phyloP scores from a whole-genome alignment of 2,113 vertebrate genomes.

The Fulica atra region DNA sequence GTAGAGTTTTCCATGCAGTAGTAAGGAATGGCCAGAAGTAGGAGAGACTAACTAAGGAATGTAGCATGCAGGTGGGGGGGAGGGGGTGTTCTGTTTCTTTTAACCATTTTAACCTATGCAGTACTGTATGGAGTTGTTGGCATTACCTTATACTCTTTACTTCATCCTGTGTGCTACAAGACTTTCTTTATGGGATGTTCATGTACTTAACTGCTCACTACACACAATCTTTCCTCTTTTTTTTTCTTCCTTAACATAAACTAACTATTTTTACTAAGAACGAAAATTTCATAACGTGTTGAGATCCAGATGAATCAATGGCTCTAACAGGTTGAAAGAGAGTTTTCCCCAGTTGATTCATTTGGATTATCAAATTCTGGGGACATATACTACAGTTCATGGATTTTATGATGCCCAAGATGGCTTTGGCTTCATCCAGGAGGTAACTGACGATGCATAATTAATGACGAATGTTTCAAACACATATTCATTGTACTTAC shows the following conservation, averaged over 20 bases:
- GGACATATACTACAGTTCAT: not conserved
- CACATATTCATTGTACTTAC: not conserved
- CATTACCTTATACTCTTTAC: not conserved
- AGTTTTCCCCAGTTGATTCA: slow-evolving; percentile 14
- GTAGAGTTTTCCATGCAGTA: not conserved
- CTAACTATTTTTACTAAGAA: slow-evolving; percentile 9
- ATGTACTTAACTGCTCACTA: not conserved
- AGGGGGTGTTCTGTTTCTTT: not conserved
- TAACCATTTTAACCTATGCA: not conserved
- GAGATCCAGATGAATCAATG: slow-evolving; percentile 24
- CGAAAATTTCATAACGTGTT: slow-evolving; percentile 5
- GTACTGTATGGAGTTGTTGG: not conserved
- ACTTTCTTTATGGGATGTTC: not conserved
- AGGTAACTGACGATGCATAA: slow-evolving; percentile 41
- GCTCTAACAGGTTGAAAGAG: slow-evolving; percentile 5
- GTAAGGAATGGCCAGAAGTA: not conserved
- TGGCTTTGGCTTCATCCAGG: slow-evolving; percentile 12
- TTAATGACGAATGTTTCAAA: slow-evolving; percentile 40
- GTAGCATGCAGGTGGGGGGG: not conserved
- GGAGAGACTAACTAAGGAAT: not conserved
- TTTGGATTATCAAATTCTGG: slow-evolving; percentile 36
- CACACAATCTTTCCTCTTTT: not conserved
- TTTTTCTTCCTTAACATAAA: not conserved
- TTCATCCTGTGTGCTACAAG: not conserved
- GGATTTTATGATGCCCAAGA: slow-evolving; percentile 34